Base-by-base conservation (phyloP, 2,888 invertebrate species). In the Caenorhabditis becei region DNA sequence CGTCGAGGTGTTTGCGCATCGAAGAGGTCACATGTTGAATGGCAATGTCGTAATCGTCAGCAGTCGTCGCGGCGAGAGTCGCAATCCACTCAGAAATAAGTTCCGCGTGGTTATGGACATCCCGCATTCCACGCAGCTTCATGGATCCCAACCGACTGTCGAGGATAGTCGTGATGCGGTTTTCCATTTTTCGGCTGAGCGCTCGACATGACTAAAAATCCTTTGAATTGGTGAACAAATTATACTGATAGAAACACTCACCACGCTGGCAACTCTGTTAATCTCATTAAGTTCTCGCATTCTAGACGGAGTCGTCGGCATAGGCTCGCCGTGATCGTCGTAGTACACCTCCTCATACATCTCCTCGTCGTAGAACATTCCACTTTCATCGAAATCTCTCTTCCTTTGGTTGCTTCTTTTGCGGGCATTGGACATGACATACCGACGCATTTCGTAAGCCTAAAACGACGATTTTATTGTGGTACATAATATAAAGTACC, bases 401-500 rank as follows among this genome's bases (percentile, higher is more conserved):
- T 53, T 63, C 11, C 54, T 44, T 0, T 32, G 35, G 11, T 7
- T 47, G 0, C 47, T 37, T 20, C 56, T 59, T 28, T 70, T 75
- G 16, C 75, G 61, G 16, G 56, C 65, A 14, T 56, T 75, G 16
- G 62, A 44, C 41, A 75, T 47, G 44, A 80, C 75, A 37, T 74
- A 80, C 5, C 80, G 67, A 26, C 80, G 74, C 80, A 80, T 75
- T 49, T 80, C 80, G 54, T 80, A 80, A 0, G 80, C 80, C 75
- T 80, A 66, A 28, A 61, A 44, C 8, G n/a, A n/a, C 16, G 1
- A 20, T 20, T 16, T 47, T 47, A 49, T 8, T 20, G 1, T 23
- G 14, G 16, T 18, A 51, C 35, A 53, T 24, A 2, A 51, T 11
- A 23, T 2, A 2, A 41, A 47, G 11, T 10, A 23, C 20, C n/a